Evolutionary conservation across 2,888 invertebrate genomes (phyloP), one percentile per base, ranked within the genome.

Genomic region (Diplolepis rosae): DNA sequence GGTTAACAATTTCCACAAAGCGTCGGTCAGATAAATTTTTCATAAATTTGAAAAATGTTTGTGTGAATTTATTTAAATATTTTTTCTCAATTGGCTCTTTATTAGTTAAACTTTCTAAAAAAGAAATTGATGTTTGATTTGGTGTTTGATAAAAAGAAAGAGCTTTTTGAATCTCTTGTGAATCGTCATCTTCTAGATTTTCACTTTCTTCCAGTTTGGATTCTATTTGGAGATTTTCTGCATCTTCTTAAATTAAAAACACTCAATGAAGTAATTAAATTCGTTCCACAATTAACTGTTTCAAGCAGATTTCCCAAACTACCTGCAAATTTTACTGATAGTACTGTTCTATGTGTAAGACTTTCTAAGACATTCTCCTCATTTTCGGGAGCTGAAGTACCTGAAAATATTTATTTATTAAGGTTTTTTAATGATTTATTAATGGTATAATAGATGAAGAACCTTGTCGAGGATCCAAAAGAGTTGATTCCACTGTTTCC

Each of bases 31-130:
- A 75, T 18, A 79, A 18, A 48, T 79, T 80, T 30, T 77, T 79
- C 75, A 80, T 73, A 66, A 68, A 77, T 70, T 81, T 79, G 69
- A 80, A 75, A 70, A 80, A 80, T 35, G 82, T 81, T 48, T 81
- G 77, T 15, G 76, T 66, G 48, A 76, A 78, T 66, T 77, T 76
- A 45, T 75, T 42, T 3, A 4, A 27, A 9, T 22, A 24, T 32
- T 56, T 56, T 35, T 13, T 39, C 0, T 13, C 5, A 13, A 35
- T 18, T 22, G 22, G 24, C 22, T 39, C 35, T 24, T 35, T 4
- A 56, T 56, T 56, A 1, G 15, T 22, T 2, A 39, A 13, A 13
- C 2, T 24, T 2, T 39, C 22, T 5, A 35, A 22, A 13, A 56
- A 56, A 22, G 35, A 13, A 13, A 56, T 56, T 13, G 11, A 13